These are phyloP conservation scores for Mungos mungo DNA, from an alignment of 2,113 vertebrate genomes.

Conservation along the genomic window DNA sequence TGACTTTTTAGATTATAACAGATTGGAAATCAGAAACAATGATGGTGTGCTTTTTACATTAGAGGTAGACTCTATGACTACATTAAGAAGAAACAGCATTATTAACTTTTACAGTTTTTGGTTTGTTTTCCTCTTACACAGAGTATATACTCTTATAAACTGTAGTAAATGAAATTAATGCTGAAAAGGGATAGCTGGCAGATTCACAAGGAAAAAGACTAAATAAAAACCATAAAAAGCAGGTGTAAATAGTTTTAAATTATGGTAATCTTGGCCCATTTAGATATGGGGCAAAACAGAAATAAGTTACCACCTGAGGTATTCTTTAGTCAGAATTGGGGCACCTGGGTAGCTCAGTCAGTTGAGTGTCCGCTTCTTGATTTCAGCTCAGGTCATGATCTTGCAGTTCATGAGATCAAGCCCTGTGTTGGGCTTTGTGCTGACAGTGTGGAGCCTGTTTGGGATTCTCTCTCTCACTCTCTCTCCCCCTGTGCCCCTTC, in stretches of 20 bases:
- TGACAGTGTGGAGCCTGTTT: too few relatives aligned
- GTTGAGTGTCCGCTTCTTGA: too few relatives aligned
- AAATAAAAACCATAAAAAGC: conserved; percentile 13
- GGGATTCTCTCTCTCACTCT: too few relatives aligned
- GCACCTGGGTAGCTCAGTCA: too few relatives aligned
- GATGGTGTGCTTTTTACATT: not conserved
- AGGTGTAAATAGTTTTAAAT: not conserved
- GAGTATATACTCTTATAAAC: not conserved
- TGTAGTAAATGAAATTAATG: not conserved
- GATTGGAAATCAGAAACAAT: not conserved
- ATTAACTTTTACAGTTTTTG: not conserved
- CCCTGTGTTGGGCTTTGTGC: too few relatives aligned
- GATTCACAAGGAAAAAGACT: not conserved
- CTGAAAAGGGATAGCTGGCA: conserved; percentile 22
- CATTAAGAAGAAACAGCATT: not conserved
- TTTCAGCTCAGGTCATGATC: too few relatives aligned
- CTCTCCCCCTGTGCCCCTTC: too few relatives aligned
- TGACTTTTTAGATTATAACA: not conserved
- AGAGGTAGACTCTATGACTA: not conserved
- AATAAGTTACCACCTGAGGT: not conserved
- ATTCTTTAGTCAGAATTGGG: not conserved
- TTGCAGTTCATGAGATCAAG: too few relatives aligned
- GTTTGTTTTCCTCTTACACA: not conserved
- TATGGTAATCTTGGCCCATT: not conserved
- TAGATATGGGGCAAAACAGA: not conserved